Base-by-base conservation (phyloP, 1,140 invertebrate genomes). In the Drosophila rhopaloa region DNA sequence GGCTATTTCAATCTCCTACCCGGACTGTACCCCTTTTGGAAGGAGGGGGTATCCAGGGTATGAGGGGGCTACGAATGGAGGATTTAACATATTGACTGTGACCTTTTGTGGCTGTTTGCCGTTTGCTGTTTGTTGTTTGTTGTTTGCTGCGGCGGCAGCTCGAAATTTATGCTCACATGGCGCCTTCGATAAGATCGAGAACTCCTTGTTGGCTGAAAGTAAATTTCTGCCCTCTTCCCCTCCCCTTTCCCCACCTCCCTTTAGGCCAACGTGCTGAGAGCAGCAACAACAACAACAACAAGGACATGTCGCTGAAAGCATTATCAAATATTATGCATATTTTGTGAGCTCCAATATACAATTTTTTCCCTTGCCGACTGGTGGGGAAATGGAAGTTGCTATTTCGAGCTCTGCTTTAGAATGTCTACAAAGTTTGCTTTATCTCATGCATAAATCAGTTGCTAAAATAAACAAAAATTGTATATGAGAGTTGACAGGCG, bases 271-370 rank as follows among this genome's bases (percentile, higher is more conserved):
- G 79, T 81, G 80, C 66, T 58, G 82, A 68, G 78, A 73, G 27
- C 57, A 73, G 27, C 57, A 65, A 5, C 47, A 59, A 37, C 73
- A 67, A 43, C 38, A 68, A 29, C 58, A 78, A 62, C 57, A 72
- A 86, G 76, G 71, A 79, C 76, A 88, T 83, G 84, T 77, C 83
- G 83, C 80, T 88, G 83, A 88, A 88, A 88, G 83, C 83, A 88
- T 88, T 88, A 88, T 89, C 84, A 88, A 88, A 88, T 88, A 88
- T 88, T 88, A 88, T 88, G 83, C 84, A 88, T 88, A 88, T 88
- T 88, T 88, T 88, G 66, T 70, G 50, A 72, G 76, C 67, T 88
- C 67, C 62, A 88, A 86, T 76, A 86, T 79, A 86, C 44, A 73
- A 43, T 60, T 62, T 62, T 43, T 51, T 83, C 9, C n/a, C 24